Evolutionary conservation across 2,797 vertebrate genomes (phyloP), one percentile per base, ranked within the genome.

Genomic region (Rhinoraja longicauda): DNA sequence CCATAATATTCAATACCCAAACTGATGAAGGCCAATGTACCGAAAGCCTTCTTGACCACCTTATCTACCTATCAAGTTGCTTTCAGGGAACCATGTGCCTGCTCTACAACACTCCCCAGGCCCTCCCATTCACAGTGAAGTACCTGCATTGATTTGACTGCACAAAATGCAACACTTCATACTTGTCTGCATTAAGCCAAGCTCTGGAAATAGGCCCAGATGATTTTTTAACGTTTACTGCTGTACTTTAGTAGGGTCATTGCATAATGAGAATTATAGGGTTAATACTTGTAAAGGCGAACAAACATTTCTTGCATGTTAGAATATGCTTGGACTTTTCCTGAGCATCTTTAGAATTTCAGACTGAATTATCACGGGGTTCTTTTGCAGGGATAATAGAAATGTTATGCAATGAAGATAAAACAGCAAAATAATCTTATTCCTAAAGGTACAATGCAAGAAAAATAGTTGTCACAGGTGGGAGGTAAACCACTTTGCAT

Each of bases 251-350:
- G 8, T 91, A 91, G 39, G 24, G 10, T 57, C n/a, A 45, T 53
- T 57, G 70, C 70, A 8, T 8, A 1, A 67, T 67, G 62, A 88
- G 59, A 88, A 88, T 67, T 45, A 57, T 45, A 53, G 24, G 21
- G 88, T 70, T 92, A 29, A 92, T 17, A 45, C n/a, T 92, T 92
- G 39, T 24, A 92, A 53, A 53, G 59, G 21, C 36, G 39, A 91
- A 57, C 32, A 45, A 72, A 92, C 57, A 17, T 92, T 1, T 53
- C 70, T 39, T 39, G 29, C 13, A 29, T 45, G 75, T 53, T 21
- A 91, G 36, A 92, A 53, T 53, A 53, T n/a, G 1, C 39, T 32
- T n/a, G 24, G 26, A 19, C 13, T 53, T 29, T 73, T 72, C 75
- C 39, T 29, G 26, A 73, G 39, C 24, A 92, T 1, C 5, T 57